Conservation (phyloP, 2,113 vertebrate species). For the Mixornis gularis region DNA sequence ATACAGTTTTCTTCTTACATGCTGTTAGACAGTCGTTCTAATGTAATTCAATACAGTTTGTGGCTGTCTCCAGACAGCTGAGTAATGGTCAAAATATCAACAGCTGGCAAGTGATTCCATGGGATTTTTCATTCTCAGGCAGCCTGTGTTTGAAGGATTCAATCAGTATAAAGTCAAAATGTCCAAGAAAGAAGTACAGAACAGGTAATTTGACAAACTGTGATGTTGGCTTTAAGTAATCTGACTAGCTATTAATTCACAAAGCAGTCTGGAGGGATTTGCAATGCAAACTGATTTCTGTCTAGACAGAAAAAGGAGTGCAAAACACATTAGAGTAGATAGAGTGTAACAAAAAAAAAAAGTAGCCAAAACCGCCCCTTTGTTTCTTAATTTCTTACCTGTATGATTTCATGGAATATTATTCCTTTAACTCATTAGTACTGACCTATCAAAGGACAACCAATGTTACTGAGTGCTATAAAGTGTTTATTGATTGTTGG, state of each 20-base stretch:
- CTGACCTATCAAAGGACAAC: background rate
- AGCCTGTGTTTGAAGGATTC: slow-evolving; percentile 64
- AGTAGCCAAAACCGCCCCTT: slow-evolving; percentile 18
- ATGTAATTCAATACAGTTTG: slow-evolving; percentile 66
- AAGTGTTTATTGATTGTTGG: background rate
- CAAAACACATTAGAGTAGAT: slow-evolving; percentile 69
- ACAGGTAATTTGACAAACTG: slow-evolving; percentile 71
- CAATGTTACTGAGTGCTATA: background rate
- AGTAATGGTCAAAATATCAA: slow-evolving; percentile 70
- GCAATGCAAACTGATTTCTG: slow-evolving; percentile 70
- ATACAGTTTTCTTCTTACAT: slow-evolving; percentile 52
- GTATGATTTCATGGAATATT: background rate
- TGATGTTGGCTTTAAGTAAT: slow-evolving; percentile 66
- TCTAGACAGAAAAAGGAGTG: slow-evolving; percentile 78
- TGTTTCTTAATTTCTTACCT: slow-evolving; percentile 30
- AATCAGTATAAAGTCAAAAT: slow-evolving; percentile 58
- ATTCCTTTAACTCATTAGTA: slow-evolving; percentile 14
- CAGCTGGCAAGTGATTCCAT: slow-evolving; percentile 66
- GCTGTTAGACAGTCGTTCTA: slow-evolving; percentile 47
- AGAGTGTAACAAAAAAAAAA: background rate
- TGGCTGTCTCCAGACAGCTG: slow-evolving; percentile 73
- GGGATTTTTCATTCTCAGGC: slow-evolving; percentile 8
- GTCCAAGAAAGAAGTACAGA: slow-evolving; percentile 55
- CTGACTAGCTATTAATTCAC: slow-evolving; percentile 69
- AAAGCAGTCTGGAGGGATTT: slow-evolving; percentile 70